Conservation (phyloP, 2,888 invertebrate genomes). For the Netelia fuscicornis region DNA sequence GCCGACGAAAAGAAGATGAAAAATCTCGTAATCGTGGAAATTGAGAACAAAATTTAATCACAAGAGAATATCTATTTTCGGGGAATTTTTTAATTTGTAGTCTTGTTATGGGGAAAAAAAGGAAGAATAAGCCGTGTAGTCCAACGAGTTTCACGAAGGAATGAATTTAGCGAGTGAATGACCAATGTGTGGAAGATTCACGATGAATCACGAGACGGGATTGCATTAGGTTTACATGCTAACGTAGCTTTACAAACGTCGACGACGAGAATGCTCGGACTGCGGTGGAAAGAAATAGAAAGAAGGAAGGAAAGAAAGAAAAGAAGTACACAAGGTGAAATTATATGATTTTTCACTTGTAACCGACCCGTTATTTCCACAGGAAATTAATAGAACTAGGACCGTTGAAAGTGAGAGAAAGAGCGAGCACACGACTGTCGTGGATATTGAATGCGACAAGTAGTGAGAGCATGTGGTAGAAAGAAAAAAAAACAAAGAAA, state of each 20-base stretch:
- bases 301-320: conserved; percentile 18
- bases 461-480: conserved; percentile 47
- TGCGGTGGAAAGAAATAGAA: conserved; percentile 44
- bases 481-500: conserved; percentile 48
- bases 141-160: conserved; percentile 16
- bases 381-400: conserved; percentile 56
- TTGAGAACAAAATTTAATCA: conserved; percentile 61
- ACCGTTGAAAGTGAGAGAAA: conserved; percentile 43
- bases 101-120: conserved; percentile 60
- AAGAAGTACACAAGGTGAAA: conserved; percentile 49
- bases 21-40: conserved; percentile 42
- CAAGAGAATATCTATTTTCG: conserved; percentile 75
- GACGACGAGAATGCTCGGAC: conserved; percentile 50
- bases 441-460: conserved; percentile 41
- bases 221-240: conserved; percentile 55
- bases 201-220: conserved; percentile 45
- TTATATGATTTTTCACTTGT: conserved; percentile 61
- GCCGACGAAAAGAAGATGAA: conserved; percentile 41
- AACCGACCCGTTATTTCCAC: conserved; percentile 60
- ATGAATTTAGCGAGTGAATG: conserved; percentile 21
- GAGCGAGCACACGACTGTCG: conserved; percentile 30
- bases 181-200: conserved; percentile 26
- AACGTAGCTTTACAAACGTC: conserved; percentile 59
- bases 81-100: conserved; percentile 74
- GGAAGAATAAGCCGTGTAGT: conserved; percentile 16